Evolutionary conservation across 2,113 vertebrate species (phyloP), one percentile per base, ranked within the genome.

Genomic region (Paralichthys olivaceus): DNA sequence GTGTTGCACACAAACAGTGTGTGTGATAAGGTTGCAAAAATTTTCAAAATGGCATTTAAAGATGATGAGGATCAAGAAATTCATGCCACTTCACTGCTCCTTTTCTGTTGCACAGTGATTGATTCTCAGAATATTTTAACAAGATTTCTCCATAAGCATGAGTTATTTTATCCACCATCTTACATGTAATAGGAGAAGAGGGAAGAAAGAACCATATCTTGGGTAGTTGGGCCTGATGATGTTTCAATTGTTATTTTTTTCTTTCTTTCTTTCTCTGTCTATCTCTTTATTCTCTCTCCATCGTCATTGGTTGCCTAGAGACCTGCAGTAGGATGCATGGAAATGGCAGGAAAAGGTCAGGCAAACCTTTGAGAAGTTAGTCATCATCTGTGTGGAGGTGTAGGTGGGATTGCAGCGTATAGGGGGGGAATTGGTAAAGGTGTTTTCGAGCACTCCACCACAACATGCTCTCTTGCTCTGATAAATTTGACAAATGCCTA

Each of bases 291-390:
- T 22, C 20, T 37, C 58, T 37, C 32, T 37, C 7, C 15, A 34
- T 73, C 64, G 74, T 22, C 22, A 67, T 72, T 80, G 75, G 90
- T 93, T 93, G 90, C 92, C 83, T 92, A 87, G 93, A 93, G 80
- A 92, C 90, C 67, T 77, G 65, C 72, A 76, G 88, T 89, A 73
- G 69, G 86, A 91, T 91, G 88, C 84, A 89, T 85, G 81, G 82
- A 90, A 92, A 92, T 86, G 58, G 79, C 76, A 88, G 71, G 75
- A 84, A 91, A 92, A 91, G 92, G 91, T 93, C 90, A 92, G 74
- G 54, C 81, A 88, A 91, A 91, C 88, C 90, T 90, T 88, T 89
- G 79, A 79, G 83, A 90, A 83, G 81, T 93, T 90, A 91, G 76
- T 92, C 83, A 91, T 93, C 80, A 74, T 17, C 77, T 80, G 54